A percentile compares a stretch with the other conserved stretches of the same genome.
Evolutionary conservation across 2,888 invertebrate species (phyloP).

Genomic region (Elaeidobius kamerunicus): DNA sequence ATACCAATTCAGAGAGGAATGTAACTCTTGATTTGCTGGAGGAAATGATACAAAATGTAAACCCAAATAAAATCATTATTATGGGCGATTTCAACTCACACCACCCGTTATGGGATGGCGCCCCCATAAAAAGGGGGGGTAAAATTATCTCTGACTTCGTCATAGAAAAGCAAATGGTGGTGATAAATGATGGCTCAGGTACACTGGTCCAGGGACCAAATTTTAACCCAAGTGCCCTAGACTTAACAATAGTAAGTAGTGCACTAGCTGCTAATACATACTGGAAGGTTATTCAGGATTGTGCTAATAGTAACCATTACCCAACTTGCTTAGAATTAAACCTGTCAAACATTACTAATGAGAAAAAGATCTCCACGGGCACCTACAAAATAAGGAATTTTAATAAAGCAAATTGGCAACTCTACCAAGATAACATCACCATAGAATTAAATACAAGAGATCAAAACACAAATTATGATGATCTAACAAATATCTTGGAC

Average conservation of each 20-base stretch:
- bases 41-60: background rate
- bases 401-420: constrained; percentile 1
- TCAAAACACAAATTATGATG: background rate
- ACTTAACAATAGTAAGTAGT: constrained; percentile 7
- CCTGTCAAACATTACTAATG: background rate
- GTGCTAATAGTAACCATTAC: constrained; percentile 1
- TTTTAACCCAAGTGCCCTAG: constrained; percentile 6
- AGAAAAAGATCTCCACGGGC: background rate
- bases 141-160: background rate
- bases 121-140: background rate
- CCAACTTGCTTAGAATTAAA: background rate
- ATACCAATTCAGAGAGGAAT: constrained; percentile 9
- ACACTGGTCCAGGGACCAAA: constrained; percentile 5
- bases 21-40: background rate
- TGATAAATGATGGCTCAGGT: constrained; percentile 12
- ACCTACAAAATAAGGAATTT: constrained; percentile 2
- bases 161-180: background rate
- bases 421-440: background rate
- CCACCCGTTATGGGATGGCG: background rate
- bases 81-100: constrained; percentile 1
- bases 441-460: background rate
- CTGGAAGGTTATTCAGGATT: background rate
- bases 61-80: background rate
- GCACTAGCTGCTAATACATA: background rate
- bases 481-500: background rate